Percentiles rank a stretch among this genome's conserved stretches.
Evolutionary conservation across 2,113 vertebrate species (phyloP).

Genomic region (mouse (Mus musculus)): DNA sequence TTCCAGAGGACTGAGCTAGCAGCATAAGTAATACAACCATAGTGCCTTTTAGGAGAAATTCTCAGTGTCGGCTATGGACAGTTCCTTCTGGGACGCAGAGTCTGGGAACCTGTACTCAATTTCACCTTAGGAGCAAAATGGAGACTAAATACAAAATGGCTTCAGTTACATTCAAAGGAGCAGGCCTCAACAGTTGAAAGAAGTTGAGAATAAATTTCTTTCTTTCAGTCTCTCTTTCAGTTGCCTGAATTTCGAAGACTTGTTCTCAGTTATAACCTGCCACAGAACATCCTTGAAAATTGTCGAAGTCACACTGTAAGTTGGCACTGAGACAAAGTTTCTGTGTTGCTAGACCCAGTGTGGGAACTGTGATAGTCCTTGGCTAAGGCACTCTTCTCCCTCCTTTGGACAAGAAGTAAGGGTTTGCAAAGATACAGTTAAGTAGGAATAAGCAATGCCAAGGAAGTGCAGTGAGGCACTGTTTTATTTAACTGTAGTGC

Average conservation of each 20-base stretch:
- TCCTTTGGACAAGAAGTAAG: conserved; percentile 3
- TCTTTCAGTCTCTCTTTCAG: conserved; percentile 95
- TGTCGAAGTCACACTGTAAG: conserved; percentile 93
- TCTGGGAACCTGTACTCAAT: no score
- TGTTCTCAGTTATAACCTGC: conserved; percentile 94
- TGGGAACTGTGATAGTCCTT: background rate
- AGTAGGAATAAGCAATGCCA: background rate
- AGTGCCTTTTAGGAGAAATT: no score
- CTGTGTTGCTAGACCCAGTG: background rate
- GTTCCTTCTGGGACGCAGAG: no score
- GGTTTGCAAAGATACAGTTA: conserved; percentile 24
- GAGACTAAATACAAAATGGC: no score
- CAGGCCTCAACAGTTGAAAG: background rate
- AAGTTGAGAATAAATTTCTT: background rate
- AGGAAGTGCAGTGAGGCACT: background rate
- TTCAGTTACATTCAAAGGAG: no score
- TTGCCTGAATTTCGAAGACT: conserved; percentile 95
- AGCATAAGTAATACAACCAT: no score
- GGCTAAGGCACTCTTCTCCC: background rate
- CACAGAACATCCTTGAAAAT: conserved; percentile 90
- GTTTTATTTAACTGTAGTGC: background rate
- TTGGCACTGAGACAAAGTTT: conserved; percentile 33
- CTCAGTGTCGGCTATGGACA: no score
- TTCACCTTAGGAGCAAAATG: no score
- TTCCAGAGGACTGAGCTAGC: no score